Evolutionary conservation across 1,140 invertebrate species (phyloP).

Genomic region (Stegodyphus mimosarum): DNA sequence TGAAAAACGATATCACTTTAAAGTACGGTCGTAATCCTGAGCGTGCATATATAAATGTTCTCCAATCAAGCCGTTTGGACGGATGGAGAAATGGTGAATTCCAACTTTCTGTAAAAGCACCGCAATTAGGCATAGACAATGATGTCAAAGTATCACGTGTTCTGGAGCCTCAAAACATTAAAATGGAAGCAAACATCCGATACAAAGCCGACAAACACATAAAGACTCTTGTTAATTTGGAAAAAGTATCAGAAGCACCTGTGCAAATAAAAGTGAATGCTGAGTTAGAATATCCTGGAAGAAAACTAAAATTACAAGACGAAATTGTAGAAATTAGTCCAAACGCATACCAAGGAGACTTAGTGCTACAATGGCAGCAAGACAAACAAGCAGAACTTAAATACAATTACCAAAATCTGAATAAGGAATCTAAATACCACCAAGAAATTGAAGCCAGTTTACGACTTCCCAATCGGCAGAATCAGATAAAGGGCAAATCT

Average conservation of each 20-base stretch:
- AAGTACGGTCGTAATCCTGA: conserved; percentile 63
- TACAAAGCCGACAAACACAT: conserved; percentile 21
- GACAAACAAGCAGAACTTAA: not conserved
- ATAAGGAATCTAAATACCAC: conserved; percentile 6
- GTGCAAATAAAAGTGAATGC: not conserved
- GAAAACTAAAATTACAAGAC: conserved; percentile 14
- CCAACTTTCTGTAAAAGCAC: conserved; percentile 10
- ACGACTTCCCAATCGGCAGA: not conserved
- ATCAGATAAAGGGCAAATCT: conserved; percentile 7
- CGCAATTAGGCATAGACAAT: conserved; percentile 26
- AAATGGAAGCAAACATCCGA: not conserved
- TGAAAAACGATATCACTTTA: conserved; percentile 39
- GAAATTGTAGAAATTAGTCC: conserved; percentile 39
- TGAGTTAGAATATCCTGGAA: not conserved
- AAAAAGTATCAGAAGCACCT: conserved; percentile 18
- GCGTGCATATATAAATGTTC: not conserved
- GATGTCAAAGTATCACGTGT: conserved; percentile 13
- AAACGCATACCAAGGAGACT: conserved; percentile 8
- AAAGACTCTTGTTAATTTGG: conserved; percentile 4
- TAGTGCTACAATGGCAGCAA: conserved; percentile 4
- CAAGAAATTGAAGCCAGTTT: conserved; percentile 35
- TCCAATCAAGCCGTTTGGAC: not conserved
- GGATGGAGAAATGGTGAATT: not conserved
- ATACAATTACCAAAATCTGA: conserved; percentile 17
- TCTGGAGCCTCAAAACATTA: not conserved